Evolutionary conservation across 2,888 invertebrate genomes (phyloP).

Genomic region (Himalopsyche tibetana): DNA sequence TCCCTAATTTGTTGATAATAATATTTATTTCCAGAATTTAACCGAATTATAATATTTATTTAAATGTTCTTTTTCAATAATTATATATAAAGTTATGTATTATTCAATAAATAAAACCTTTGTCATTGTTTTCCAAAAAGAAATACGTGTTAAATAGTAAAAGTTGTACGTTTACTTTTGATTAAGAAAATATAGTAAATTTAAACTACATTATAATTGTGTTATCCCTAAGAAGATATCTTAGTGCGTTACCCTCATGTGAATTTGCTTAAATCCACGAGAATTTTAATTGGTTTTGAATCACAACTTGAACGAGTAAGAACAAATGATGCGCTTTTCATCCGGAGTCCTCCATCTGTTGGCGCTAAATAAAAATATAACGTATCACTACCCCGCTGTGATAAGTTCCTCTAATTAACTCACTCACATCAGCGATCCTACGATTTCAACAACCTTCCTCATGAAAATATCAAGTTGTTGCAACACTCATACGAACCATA

Average conservation of each 20-base stretch:
- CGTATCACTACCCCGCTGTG: constrained; percentile 44
- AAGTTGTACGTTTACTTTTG: too few species aligned
- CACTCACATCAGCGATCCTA: constrained; percentile 41
- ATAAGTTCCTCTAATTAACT: constrained; percentile 53
- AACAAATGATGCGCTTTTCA: constrained; percentile 44
- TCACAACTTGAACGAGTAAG: constrained; percentile 34
- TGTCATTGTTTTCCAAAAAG: too few species aligned
- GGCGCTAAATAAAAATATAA: constrained; percentile 34
- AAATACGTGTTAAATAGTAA: too few species aligned
- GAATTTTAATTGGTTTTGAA: constrained; percentile 28
- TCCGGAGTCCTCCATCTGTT: neutral
- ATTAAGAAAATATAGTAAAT: too few species aligned
- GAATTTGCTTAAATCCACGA: constrained; percentile 5
- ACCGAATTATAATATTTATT: too few species aligned
- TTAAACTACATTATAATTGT: neutral
- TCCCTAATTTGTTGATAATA: too few species aligned
- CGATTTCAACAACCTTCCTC: constrained; percentile 40
- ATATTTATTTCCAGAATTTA: too few species aligned
- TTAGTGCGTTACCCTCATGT: neutral
- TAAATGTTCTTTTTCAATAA: too few species aligned
- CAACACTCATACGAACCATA: neutral
- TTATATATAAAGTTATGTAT: too few species aligned
- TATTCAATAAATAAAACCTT: too few species aligned
- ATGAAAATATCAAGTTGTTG: constrained; percentile 33
- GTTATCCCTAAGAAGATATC: neutral